phyloP scores from a whole-genome alignment of 2,888 invertebrate genomes.

The Macropis europaea region DNA sequence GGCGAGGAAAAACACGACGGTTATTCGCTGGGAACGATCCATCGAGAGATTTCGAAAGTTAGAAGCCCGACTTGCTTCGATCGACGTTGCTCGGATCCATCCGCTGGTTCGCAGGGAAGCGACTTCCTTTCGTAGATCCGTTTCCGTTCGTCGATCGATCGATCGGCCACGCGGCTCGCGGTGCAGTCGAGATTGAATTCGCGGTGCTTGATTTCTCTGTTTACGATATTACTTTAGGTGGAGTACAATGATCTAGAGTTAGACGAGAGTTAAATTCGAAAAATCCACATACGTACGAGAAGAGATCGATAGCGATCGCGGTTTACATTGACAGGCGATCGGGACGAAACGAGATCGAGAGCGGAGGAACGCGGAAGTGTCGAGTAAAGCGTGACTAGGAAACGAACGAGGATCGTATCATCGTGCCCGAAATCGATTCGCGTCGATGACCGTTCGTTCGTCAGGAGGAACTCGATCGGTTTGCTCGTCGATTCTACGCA shows the following conservation, averaged over 20 bases:
- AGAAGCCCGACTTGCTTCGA: background rate
- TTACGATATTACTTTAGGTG: slow-evolving; percentile 31
- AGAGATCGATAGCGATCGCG: slow-evolving; percentile 46
- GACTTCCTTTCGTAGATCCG: background rate
- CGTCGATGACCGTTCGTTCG: background rate
- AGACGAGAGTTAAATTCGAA: slow-evolving; percentile 59
- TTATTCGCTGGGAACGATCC: background rate
- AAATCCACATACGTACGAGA: slow-evolving; percentile 54
- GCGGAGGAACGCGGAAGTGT: background rate
- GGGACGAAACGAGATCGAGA: background rate
- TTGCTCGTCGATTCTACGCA: slow-evolving; percentile 1
- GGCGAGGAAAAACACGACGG: background rate
- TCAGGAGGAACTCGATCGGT: background rate
- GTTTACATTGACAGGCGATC: slow-evolving; percentile 31
- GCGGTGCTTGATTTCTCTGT: slow-evolving; percentile 39
- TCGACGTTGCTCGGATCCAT: background rate
- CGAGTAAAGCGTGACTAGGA: background rate
- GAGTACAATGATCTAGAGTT: slow-evolving; percentile 50
- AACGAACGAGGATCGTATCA: background rate
- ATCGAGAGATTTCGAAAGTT: background rate
- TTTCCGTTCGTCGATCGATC: background rate
- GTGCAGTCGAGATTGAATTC: background rate
- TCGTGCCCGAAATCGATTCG: background rate
- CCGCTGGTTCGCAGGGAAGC: background rate
- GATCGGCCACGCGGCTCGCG: background rate